Evolutionary conservation across 1,140 invertebrate species (phyloP).

Genomic region (Meloidogyne hapla): DNA sequence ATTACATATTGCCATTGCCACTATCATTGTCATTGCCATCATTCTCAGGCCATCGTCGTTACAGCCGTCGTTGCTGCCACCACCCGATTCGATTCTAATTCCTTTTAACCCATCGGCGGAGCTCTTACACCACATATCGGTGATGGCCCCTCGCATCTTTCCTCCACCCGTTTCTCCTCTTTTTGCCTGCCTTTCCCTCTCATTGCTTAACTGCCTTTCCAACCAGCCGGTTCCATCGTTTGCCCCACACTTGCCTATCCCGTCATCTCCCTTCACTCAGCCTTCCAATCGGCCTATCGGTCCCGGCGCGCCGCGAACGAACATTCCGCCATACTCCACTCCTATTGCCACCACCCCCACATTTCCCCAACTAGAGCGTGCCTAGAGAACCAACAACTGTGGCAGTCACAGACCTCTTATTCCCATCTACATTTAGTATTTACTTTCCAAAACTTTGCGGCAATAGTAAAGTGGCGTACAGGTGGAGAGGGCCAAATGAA

Average conservation of each 20-base stretch:
- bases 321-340: not conserved
- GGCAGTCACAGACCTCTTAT: not conserved
- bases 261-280: not conserved
- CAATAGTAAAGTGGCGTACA: not conserved
- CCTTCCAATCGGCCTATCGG: not conserved
- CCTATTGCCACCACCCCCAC: not conserved
- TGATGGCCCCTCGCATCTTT: not conserved
- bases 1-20: constrained; percentile 7
- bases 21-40: constrained; percentile 17
- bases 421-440: not conserved
- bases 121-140: constrained; percentile 2
- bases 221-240: not conserved
- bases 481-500: not conserved
- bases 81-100: constrained; percentile 1
- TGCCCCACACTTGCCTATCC: not conserved
- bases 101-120: not conserved
- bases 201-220: constrained; percentile 9
- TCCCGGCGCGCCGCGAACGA: not conserved
- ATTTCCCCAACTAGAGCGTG: not conserved
- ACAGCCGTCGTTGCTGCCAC: not conserved
- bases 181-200: not conserved
- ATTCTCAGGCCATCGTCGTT: not conserved
- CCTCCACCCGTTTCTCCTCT: not conserved
- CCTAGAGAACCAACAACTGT: not conserved
- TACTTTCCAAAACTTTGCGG: constrained; percentile 22